Conservation (phyloP, 2,113 vertebrate species). For the Lophotis ruficrista region DNA sequence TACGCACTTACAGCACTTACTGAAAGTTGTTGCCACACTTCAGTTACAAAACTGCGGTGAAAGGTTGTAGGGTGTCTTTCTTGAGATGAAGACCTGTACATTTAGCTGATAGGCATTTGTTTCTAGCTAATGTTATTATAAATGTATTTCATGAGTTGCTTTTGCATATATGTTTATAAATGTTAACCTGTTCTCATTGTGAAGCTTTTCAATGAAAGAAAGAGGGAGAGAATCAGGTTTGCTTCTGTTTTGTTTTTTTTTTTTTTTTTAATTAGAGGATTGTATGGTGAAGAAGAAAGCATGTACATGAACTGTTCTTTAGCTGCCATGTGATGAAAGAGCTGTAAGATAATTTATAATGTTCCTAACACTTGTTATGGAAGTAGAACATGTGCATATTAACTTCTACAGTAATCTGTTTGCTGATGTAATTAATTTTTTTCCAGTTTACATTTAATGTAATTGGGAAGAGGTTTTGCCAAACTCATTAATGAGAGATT, state of each 20-base stretch:
- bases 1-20: background rate
- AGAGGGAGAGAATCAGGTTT: background rate
- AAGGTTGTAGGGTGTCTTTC: background rate
- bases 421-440: background rate
- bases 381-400: background rate
- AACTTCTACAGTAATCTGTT: background rate
- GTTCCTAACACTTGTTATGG: background rate
- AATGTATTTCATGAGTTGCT: background rate
- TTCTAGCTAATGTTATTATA: background rate
- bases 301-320: background rate
- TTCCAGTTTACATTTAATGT: background rate
- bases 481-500: background rate
- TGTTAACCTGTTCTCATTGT: background rate
- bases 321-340: background rate
- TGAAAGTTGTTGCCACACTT: background rate
- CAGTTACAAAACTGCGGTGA: background rate
- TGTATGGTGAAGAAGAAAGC: background rate
- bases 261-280: background rate
- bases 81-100: background rate
- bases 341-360: background rate
- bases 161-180: background rate
- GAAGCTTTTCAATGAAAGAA: background rate
- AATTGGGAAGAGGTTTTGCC: conserved; percentile 32
- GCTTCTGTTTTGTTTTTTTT: background rate
- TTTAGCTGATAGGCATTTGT: background rate